Base-by-base conservation (phyloP, 2,797 vertebrate species). In the Chromis chromis region DNA sequence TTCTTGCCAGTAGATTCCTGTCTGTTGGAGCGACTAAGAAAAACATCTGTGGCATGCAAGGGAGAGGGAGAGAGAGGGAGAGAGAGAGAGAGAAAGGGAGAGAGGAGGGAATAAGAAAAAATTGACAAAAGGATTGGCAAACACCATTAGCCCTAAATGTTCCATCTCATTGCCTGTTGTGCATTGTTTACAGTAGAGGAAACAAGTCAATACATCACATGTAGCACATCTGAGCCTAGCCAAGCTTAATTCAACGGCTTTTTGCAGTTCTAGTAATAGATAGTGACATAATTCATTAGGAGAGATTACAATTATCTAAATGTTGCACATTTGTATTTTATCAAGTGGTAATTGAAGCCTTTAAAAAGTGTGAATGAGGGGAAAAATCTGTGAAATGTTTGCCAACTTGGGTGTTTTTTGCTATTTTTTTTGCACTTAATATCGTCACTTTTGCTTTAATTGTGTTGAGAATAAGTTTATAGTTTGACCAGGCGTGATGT, bases 1-100 rank as follows among this genome's bases (percentile, higher is more conserved):
- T 97, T 97, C 96, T 96, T 95, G 96, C 95, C 96, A 97, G 96
- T 96, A 96, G 97, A 98, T 98, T 99, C 97, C 97, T 98, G 97
- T 97, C 97, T 97, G 96, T 95, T 96, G 96, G 96, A 98, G 96
- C 96, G 95, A 96, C 97, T 95, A 96, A 96, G 96, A 96, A 97
- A 95, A 99, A 98, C 97, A 98, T 99, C 97, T 86, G 89, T 89
- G 86, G 96, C 96, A 97, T 96, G 96, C 94, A 91, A 86, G 94
- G 90, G 95, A 94, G 94, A 95, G 95, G 94, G 95, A 62, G 68
- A 42, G 56, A 59, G 68, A 66, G n/a, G n/a, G n/a, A 53, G 28
- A 70, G 69, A 66, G 58, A 62, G 54, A 79, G 19, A 62, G 50
- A 39, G 46, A 40, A 3, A 61, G 49, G 71, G 54, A 58, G 44